A percentile compares a stretch with the other conserved stretches of the same genome.
These are phyloP conservation scores for Acrossocheilus wenchowensis DNA, from an alignment of 2,797 vertebrate species.

Conservation along the genomic window DNA sequence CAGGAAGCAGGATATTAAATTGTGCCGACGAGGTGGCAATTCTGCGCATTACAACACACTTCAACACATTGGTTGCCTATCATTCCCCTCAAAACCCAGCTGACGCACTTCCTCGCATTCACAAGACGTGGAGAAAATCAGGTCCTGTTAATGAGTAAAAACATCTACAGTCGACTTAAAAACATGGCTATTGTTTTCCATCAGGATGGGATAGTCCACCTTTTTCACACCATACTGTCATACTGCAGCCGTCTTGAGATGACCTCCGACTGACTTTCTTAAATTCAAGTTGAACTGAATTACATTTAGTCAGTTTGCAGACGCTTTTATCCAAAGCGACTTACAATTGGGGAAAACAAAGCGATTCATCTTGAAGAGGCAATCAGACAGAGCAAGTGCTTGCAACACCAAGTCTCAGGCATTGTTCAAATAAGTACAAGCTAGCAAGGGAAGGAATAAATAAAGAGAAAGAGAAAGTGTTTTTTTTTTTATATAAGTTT, in stretches of 20 bases:
- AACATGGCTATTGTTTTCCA: background rate
- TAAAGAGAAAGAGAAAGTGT: too few species aligned
- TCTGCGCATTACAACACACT: slow-evolving; percentile 64
- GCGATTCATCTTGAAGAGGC: too few species aligned
- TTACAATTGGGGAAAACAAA: too few species aligned
- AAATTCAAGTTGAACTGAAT: too few species aligned
- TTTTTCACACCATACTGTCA: slow-evolving; percentile 70
- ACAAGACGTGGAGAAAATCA: slow-evolving; percentile 33
- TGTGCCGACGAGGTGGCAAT: slow-evolving; percentile 69
- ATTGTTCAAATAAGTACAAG: too few species aligned
- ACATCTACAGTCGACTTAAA: background rate
- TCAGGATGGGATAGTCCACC: background rate
- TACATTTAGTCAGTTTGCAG: too few species aligned
- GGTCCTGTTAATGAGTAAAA: background rate
- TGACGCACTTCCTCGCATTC: slow-evolving; percentile 37
- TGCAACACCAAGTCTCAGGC: too few species aligned
- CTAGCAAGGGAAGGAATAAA: too few species aligned
- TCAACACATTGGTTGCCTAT: slow-evolving; percentile 56
- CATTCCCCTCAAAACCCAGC: slow-evolving; percentile 33
- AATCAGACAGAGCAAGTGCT: too few species aligned
- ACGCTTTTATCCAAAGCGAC: too few species aligned
- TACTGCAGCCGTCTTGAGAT: slow-evolving; percentile 93
- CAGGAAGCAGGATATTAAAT: slow-evolving; percentile 68
- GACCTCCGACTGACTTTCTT: slow-evolving; percentile 84
- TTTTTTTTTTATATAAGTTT: too few species aligned